Percentiles rank a stretch among this genome's conserved stretches.
phyloP scores from a whole-genome alignment of 1,140 invertebrate species.

The Sinonovacula constricta region DNA sequence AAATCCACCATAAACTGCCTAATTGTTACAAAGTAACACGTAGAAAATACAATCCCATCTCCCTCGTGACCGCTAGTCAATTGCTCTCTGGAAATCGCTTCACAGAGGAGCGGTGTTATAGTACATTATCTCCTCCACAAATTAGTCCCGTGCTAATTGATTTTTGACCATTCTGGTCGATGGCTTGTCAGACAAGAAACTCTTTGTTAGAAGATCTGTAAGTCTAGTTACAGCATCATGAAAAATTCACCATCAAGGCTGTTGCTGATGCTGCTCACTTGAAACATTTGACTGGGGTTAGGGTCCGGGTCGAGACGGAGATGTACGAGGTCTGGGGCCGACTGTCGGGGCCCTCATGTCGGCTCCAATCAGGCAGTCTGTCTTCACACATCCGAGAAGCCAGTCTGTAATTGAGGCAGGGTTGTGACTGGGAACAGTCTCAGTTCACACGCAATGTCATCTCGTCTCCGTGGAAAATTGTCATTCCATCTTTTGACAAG shows the following conservation, averaged over 20 bases:
- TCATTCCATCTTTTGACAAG: too few species aligned
- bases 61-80: background rate
- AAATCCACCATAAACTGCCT: background rate
- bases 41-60: background rate
- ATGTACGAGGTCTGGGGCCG: too few species aligned
- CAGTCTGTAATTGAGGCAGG: too few species aligned
- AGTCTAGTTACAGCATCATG: background rate
- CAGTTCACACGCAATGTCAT: too few species aligned
- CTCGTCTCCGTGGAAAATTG: too few species aligned
- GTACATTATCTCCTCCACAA: background rate
- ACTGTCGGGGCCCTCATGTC: too few species aligned
- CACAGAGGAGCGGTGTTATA: background rate
- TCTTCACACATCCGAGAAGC: too few species aligned
- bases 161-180: background rate
- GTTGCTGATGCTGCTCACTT: too few species aligned
- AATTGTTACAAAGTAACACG: conserved; percentile 1
- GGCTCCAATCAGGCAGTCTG: too few species aligned
- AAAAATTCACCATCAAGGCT: background rate
- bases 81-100: background rate
- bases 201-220: background rate
- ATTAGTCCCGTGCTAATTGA: background rate
- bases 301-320: too few species aligned
- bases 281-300: too few species aligned
- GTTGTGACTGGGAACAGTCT: too few species aligned
- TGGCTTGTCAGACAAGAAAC: background rate